Conservation (phyloP, 2,797 vertebrate species). For the Delichon dasypus region DNA sequence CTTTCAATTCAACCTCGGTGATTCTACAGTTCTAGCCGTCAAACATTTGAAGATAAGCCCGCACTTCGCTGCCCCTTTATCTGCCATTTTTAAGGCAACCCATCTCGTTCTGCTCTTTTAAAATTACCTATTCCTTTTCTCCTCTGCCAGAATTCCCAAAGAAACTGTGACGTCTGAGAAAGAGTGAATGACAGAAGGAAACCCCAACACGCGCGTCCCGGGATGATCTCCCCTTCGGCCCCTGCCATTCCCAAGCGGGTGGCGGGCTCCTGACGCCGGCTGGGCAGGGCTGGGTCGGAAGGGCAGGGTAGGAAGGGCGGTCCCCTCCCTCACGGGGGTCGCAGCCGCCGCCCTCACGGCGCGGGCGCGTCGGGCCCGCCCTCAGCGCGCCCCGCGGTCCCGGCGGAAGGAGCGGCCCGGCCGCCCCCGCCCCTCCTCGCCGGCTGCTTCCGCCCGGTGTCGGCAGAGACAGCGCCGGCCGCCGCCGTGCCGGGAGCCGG, state of each 20-base stretch:
- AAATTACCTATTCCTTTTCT: not conserved
- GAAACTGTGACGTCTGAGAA: not conserved
- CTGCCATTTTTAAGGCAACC: not conserved
- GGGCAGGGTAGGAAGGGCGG: accelerated
- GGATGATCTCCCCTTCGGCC: accelerated
- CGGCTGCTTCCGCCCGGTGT: conserved; percentile 13
- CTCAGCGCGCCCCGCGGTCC: not conserved
- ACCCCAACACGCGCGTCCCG: accelerated
- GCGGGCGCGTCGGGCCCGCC: not conserved
- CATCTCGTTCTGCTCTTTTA: not conserved
- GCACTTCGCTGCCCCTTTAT: not conserved
- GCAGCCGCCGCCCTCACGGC: accelerated
- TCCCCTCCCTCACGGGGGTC: accelerated
- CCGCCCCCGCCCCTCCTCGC: not conserved
- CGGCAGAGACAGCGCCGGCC: not conserved
- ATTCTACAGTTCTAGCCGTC: not conserved
- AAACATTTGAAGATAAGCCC: accelerated
- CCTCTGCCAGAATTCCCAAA: not conserved
- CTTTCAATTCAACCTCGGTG: not conserved
- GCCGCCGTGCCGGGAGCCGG: not conserved
- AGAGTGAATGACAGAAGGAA: not conserved
- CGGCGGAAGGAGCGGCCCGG: conserved; percentile 37
- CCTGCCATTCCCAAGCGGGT: accelerated
- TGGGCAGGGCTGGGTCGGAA: accelerated
- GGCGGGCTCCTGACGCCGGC: accelerated